A percentile compares a stretch with the other conserved stretches of the same genome.
phyloP scores from a whole-genome alignment of 64 coral and sea anemone genomes.

The Platygyra sinensis region DNA sequence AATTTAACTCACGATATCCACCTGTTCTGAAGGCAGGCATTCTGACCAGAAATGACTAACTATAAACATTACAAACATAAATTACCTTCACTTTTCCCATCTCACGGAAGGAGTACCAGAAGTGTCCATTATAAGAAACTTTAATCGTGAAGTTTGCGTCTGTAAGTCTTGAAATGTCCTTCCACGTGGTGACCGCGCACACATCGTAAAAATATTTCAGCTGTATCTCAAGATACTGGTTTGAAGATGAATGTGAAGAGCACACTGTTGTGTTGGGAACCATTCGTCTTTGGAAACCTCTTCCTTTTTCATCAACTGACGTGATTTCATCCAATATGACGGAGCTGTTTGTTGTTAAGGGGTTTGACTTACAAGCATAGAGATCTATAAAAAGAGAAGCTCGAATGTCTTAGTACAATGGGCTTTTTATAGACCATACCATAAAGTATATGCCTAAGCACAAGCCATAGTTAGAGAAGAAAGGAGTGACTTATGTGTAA shows the following conservation, averaged over 20 bases:
- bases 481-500: too few species aligned
- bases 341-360: neutral
- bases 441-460: too few species aligned
- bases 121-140: too few species aligned
- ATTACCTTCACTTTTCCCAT: neutral
- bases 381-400: slow-evolving; percentile 2
- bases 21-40: too few species aligned
- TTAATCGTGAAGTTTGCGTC: neutral
- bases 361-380: neutral
- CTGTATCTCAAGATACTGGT: neutral
- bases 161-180: neutral
- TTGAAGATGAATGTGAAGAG: neutral
- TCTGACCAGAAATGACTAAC: too few species aligned
- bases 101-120: neutral
- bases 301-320: neutral
- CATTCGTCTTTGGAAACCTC: neutral
- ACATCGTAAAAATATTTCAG: slow-evolving; percentile 6
- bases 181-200: neutral
- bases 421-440: too few species aligned
- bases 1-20: too few species aligned
- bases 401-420: neutral
- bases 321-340: neutral
- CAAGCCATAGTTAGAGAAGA: too few species aligned
- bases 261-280: neutral
- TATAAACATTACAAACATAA: neutral